Conservation (phyloP, 2,797 vertebrate species). For the Sebastes kiyomatsui region DNA sequence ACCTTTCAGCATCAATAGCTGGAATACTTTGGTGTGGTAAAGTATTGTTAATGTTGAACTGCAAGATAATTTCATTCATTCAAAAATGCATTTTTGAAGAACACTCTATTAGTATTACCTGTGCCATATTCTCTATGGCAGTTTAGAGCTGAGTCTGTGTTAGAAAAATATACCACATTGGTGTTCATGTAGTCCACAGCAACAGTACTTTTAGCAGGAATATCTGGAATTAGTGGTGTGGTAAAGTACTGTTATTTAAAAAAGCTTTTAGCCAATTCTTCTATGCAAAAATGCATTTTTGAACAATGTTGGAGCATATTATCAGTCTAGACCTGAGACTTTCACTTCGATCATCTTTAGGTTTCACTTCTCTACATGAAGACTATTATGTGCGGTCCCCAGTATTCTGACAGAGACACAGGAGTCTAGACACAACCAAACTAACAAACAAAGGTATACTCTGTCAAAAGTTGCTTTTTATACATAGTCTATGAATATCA, state of each 20-base stretch:
- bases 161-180: constrained; percentile 52
- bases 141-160: constrained; percentile 42
- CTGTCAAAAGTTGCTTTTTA: constrained; percentile 55
- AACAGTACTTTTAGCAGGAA: constrained; percentile 32
- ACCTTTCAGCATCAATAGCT: constrained; percentile 63
- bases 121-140: constrained; percentile 40
- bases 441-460: constrained; percentile 51
- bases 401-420: constrained; percentile 48
- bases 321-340: constrained; percentile 62
- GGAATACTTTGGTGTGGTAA: constrained; percentile 59
- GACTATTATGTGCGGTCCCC: constrained; percentile 40
- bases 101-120: background rate
- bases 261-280: constrained; percentile 19
- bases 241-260: constrained; percentile 21
- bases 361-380: constrained; percentile 40
- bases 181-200: constrained; percentile 49
- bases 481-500: constrained; percentile 60
- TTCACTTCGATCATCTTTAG: constrained; percentile 32
- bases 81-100: constrained; percentile 60
- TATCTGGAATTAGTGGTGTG: constrained; percentile 28
- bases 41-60: constrained; percentile 64
- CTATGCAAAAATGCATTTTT: constrained; percentile 56
- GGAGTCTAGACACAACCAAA: constrained; percentile 40
- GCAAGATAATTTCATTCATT: constrained; percentile 37
- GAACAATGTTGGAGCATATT: constrained; percentile 30